phyloP scores from a whole-genome alignment of 2,113 vertebrate species.

The Monopterus albus region DNA sequence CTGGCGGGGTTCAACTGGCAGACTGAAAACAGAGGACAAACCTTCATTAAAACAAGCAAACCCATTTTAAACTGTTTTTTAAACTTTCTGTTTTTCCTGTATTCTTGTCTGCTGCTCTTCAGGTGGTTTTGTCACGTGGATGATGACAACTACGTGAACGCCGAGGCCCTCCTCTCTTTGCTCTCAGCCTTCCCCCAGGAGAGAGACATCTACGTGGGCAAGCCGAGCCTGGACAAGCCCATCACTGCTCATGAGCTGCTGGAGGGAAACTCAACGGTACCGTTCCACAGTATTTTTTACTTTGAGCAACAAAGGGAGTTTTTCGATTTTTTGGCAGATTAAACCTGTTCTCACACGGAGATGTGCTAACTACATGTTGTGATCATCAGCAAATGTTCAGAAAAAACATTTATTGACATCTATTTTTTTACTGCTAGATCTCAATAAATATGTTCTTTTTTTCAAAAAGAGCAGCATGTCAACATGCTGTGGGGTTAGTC shows the following conservation, averaged over 20 bases:
- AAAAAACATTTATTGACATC: no score
- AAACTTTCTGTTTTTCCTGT: not conserved
- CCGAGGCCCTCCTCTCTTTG: constrained; percentile 82
- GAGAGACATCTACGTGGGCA: constrained; percentile 88
- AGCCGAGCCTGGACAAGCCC: constrained; percentile 90
- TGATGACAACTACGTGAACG: constrained; percentile 94
- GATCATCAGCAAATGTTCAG: not conserved
- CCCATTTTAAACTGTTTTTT: not conserved
- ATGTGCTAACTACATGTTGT: not conserved
- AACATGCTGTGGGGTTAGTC: no score
- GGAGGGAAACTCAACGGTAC: constrained; percentile 87
- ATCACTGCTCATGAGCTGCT: constrained; percentile 85
- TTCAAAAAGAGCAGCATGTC: no score
- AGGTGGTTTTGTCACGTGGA: constrained; percentile 95
- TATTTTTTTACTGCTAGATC: no score
- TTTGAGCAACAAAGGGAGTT: not conserved
- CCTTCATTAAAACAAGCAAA: not conserved
- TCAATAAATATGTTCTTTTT: no score
- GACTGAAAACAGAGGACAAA: not conserved
- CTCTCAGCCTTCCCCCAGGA: constrained; percentile 80
- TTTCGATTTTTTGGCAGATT: not conserved
- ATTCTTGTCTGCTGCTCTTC: not conserved
- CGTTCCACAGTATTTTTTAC: not conserved
- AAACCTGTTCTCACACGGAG: not conserved
- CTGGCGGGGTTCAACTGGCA: no score